A percentile compares a stretch with the other conserved stretches of the same genome.
Evolutionary conservation across 2,797 vertebrate genomes (phyloP).

Genomic region (Protonibea diacanthus): DNA sequence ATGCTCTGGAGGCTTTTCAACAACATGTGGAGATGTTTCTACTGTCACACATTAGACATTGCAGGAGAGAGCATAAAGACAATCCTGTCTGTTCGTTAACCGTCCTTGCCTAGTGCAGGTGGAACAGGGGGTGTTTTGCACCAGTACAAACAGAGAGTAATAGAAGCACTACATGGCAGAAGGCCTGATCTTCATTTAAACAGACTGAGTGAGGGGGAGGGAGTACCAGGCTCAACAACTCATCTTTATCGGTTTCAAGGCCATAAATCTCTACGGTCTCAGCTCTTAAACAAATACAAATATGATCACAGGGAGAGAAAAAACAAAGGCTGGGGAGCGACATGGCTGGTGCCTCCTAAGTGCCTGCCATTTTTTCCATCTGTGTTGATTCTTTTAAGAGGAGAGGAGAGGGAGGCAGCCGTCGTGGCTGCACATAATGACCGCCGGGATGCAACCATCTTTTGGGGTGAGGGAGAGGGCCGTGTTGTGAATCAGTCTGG

Average conservation of each 20-base stretch:
- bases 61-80: constrained; percentile 54
- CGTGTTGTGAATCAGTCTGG: constrained; percentile 65
- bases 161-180: constrained; percentile 56
- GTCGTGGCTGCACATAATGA: constrained; percentile 55
- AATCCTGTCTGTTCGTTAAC: constrained; percentile 34
- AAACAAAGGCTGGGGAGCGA: constrained; percentile 74
- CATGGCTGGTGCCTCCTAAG: constrained; percentile 78
- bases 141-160: constrained; percentile 38
- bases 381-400: constrained; percentile 82
- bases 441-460: constrained; percentile 55
- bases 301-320: constrained; percentile 82
- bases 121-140: constrained; percentile 42
- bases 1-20: constrained; percentile 76
- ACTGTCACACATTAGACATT: constrained; percentile 76
- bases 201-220: constrained; percentile 46
- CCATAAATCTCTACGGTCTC: constrained; percentile 74
- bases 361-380: constrained; percentile 78
- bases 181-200: constrained; percentile 55
- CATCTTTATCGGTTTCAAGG: constrained; percentile 80
- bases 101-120: constrained; percentile 48
- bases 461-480: constrained; percentile 63
- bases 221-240: constrained; percentile 67
- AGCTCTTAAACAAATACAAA: constrained; percentile 85
- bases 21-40: constrained; percentile 79
- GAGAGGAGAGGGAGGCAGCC: constrained; percentile 65